These are phyloP conservation scores for Thunnus albacares DNA, from an alignment of 2,797 vertebrate genomes.

Conservation along the genomic window DNA sequence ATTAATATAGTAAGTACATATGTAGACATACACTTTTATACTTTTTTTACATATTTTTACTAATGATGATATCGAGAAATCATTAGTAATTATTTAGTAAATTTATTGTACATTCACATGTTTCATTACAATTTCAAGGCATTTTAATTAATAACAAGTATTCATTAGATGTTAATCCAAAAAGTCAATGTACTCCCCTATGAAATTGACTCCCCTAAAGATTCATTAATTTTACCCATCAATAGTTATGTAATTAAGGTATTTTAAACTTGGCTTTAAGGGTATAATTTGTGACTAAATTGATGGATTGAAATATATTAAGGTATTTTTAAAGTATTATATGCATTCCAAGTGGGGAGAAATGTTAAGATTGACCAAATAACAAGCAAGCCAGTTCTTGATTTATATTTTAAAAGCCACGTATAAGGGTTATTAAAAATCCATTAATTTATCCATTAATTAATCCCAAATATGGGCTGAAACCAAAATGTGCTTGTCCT, in stretches of 20 bases:
- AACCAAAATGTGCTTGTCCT: no score
- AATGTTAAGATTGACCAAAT: background rate
- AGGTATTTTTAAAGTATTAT: no score
- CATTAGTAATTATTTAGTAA: background rate
- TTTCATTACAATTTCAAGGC: background rate
- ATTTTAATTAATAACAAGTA: background rate
- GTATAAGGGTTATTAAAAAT: background rate
- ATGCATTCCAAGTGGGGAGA: no score
- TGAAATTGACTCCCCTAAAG: no score
- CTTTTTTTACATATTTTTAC: background rate
- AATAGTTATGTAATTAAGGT: background rate
- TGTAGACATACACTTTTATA: background rate
- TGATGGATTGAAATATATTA: no score
- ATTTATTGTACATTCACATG: background rate
- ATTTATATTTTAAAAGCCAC: background rate
- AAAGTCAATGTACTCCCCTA: no score
- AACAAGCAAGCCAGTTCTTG: background rate
- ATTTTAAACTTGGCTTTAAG: background rate
- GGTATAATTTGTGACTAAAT: no score
- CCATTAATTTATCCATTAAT: no score
- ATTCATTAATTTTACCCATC: no score
- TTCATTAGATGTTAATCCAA: background rate
- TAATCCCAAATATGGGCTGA: background rate
- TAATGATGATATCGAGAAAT: background rate
- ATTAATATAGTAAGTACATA: background rate